Evolutionary conservation across 2,797 vertebrate species (phyloP), one percentile per base, ranked within the genome.

Genomic region (Rhabdophis nuchalis): DNA sequence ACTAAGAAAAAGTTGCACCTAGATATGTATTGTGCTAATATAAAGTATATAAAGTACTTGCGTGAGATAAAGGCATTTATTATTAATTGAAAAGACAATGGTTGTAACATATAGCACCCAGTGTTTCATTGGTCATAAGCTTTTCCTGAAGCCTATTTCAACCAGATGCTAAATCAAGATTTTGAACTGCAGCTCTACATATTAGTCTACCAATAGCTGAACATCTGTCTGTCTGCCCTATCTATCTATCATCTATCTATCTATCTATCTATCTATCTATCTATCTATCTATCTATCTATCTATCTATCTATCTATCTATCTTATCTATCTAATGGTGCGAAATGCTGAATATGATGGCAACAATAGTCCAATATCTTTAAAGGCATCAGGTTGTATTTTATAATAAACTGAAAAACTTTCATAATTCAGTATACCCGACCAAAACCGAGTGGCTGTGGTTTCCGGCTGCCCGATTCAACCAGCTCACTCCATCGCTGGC

Each of bases 71-170:
- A 11, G 7, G 6, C 57, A 61, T 46, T 41, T n/a, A 29, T 3
- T 46, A 72, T 72, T 72, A 36, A 68, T 72, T 32, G 14, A 32
- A 72, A 72, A 85, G 88, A 23, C 16, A 89, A 3, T 27, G 61
- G 32, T 60, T 91, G 60, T 0, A 0, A 88, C 85, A 86, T 92
- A 91, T 89, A 93, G 85, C 87, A 89, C 92, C 85, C 91, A 93
- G 90, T 86, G 86, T 93, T 92, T 95, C 93, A 82, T 93, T 94
- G 94, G 94, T 92, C 41, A 52, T 90, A 95, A 93, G 87, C 93
- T 93, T 95, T 92, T 95, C 94, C 94, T 92, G 61, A 94, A 89
- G 23, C 41, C 5, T 85, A 50, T 50, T 25, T 27, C 25, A 85
- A 52, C 25, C 8, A 72, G 68, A 36, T 36, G 32, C 68, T 72